These are phyloP conservation scores for Stichodactyla mertensii DNA, from an alignment of 64 coral and sea anemone species.

Conservation along the genomic window DNA sequence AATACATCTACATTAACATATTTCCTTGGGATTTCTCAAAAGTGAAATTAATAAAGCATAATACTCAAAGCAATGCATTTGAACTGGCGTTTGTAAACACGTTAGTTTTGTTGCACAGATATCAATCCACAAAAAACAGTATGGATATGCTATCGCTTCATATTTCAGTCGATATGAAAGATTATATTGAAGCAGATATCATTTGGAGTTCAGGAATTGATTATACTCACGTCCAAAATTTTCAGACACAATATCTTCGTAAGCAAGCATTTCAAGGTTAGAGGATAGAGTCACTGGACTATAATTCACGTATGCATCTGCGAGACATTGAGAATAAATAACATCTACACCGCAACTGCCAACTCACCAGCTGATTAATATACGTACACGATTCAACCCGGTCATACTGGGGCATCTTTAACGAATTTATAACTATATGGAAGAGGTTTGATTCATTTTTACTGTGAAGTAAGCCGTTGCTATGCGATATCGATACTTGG, in stretches of 20 bases:
- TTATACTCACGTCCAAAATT: conserved; percentile 90
- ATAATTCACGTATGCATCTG: not conserved
- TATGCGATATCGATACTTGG: not conserved
- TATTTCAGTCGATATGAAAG: not conserved
- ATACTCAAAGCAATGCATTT: no score
- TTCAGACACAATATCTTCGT: conserved; percentile 50
- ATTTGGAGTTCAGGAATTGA: not conserved
- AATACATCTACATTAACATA: no score
- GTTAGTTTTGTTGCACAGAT: no score
- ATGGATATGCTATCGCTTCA: not conserved
- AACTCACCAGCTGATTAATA: conserved; percentile 39
- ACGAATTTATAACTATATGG: conserved; percentile 6
- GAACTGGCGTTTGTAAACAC: no score
- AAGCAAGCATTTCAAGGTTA: not conserved
- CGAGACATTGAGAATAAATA: not conserved
- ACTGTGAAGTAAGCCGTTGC: not conserved
- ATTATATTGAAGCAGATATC: not conserved
- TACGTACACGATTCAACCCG: not conserved
- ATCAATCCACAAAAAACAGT: no score
- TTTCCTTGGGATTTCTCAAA: no score
- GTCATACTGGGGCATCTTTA: not conserved
- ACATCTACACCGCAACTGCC: conserved; percentile 14
- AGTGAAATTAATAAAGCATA: no score
- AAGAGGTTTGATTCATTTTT: not conserved
- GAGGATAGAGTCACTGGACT: not conserved